These are phyloP conservation scores for Muntiacus muntjak DNA, from an alignment of 2,113 vertebrate genomes.

Conservation along the genomic window DNA sequence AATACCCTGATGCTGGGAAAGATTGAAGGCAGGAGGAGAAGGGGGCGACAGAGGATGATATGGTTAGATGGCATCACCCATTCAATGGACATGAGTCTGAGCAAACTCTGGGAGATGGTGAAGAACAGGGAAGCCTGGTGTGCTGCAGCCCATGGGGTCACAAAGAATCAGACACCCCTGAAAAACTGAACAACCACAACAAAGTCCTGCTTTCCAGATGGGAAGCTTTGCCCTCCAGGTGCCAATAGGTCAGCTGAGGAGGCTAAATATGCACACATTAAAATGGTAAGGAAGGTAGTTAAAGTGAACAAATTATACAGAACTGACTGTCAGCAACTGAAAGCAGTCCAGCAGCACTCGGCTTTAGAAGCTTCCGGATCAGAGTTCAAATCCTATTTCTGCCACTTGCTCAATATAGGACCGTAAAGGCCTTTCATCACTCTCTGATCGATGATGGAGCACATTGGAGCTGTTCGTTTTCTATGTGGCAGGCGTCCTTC, in stretches of 20 bases:
- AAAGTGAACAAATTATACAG: background rate
- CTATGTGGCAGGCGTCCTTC: background rate
- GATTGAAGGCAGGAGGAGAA: background rate
- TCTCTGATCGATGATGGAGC: background rate
- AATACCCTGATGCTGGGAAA: background rate
- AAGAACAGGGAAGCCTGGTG: background rate
- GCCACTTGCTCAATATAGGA: background rate
- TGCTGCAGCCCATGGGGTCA: background rate
- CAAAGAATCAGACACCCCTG: background rate
- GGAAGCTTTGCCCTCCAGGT: background rate
- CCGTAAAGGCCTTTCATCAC: background rate
- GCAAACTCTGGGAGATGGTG: background rate
- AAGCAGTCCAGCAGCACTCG: accelerated
- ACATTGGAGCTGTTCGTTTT: background rate
- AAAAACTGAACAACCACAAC: background rate
- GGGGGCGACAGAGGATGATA: background rate
- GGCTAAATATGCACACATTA: background rate
- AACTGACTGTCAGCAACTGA: background rate
- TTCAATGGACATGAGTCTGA: background rate
- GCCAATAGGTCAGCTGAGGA: accelerated
- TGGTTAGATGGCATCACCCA: background rate
- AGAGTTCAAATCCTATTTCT: background rate
- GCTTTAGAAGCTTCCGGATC: too few species aligned
- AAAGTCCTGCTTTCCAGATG: background rate
- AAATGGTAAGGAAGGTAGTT: background rate